Evolutionary conservation across 2,797 vertebrate genomes (phyloP).

Genomic region (Prionace glauca): DNA sequence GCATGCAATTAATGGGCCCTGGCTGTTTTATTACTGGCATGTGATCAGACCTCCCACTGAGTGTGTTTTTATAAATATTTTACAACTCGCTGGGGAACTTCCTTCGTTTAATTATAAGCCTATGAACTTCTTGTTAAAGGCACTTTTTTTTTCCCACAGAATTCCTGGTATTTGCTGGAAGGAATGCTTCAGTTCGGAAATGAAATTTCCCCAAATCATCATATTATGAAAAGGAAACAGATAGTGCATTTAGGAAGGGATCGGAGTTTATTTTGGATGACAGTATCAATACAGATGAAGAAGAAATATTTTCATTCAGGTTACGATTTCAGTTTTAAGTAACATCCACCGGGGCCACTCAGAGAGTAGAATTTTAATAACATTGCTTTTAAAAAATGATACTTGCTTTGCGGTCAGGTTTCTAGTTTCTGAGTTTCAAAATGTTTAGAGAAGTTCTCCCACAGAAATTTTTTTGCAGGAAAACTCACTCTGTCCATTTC

Average conservation of each 20-base stretch:
- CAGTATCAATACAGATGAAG: not conserved
- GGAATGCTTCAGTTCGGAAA: not conserved
- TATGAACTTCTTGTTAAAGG: not conserved
- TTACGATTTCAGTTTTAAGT: not conserved
- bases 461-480: not conserved
- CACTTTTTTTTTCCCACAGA: not conserved
- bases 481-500: not conserved
- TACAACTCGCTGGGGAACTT: not conserved
- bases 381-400: not conserved
- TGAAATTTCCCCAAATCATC: not conserved
- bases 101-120: not conserved
- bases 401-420: not conserved
- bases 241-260: not conserved
- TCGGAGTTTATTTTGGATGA: not conserved
- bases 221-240: not conserved
- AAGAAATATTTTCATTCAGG: not conserved
- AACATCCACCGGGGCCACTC: not conserved
- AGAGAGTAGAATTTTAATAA: not conserved
- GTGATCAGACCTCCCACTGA: slow-evolving; percentile 14
- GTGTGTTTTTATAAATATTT: slow-evolving; percentile 4
- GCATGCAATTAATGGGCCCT: not conserved
- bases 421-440: not conserved
- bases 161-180: not conserved
- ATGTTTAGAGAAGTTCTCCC: not conserved
- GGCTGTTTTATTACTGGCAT: not conserved